Evolutionary conservation across 35 echinoderm and acorn worm genomes (phyloP).

Genomic region (Ophioderma brevispina): DNA sequence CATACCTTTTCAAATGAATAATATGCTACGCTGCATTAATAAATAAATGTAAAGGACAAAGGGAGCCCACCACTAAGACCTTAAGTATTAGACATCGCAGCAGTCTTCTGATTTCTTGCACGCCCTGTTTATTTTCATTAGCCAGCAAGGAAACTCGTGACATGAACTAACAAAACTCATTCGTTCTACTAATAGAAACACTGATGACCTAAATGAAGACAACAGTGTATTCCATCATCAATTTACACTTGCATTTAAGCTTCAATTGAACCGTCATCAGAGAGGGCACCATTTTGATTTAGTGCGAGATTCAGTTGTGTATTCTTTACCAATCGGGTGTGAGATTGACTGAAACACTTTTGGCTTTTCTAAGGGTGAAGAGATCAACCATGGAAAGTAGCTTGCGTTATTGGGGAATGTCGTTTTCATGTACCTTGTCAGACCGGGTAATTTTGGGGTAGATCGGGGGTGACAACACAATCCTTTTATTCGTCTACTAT

Average conservation of each 20-base stretch:
- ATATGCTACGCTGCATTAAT: no score
- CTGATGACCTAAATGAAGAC: slow-evolving; percentile 9
- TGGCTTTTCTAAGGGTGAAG: neutral
- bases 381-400: neutral
- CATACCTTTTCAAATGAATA: no score
- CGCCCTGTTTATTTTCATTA: slow-evolving; percentile 10
- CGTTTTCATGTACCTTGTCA: neutral
- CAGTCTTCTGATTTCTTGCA: neutral
- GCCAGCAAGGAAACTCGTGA: neutral
- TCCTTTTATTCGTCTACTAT: neutral
- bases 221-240: neutral
- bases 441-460: neutral
- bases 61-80: no score
- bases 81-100: no score
- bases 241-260: neutral
- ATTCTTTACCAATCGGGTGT: neutral
- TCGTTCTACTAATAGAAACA: neutral
- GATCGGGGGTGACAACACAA: neutral
- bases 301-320: no score
- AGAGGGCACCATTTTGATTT: no score
- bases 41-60: no score
- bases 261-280: neutral
- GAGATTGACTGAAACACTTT: neutral
- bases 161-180: neutral
- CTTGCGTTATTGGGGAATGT: neutral